Evolutionary conservation across 2,888 invertebrate genomes (phyloP), one percentile per base, ranked within the genome.

Genomic region (Tinea pellionella): DNA sequence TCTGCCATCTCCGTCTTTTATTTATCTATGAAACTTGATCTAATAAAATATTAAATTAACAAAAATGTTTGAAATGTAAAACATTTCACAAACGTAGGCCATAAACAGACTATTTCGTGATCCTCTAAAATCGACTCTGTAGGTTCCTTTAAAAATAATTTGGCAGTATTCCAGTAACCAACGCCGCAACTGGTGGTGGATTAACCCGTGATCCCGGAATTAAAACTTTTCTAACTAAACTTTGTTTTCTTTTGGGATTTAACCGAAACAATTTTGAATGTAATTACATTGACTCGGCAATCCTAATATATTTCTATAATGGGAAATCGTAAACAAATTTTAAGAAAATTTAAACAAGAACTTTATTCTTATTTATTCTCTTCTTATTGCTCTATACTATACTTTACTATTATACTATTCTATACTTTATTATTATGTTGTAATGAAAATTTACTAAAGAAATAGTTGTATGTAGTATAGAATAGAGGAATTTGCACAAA

Each of bases 91-190:
- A 37, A 37, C 37, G 16, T 47, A 47, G 47, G 13, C 8, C 16
- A 47, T 47, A 16, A 13, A 16, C 47, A 47, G 47, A 47, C 47
- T 53, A 24, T 53, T 53, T 53, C 53, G 56, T 56, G 73, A 74
- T 74, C 71, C 70, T 67, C 67, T 69, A 65, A 72, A 81, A 80
- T 76, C 73, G 75, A 74, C 69, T 70, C 69, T 71, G 77, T 77
- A 71, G 69, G 69, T 65, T 81, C 76, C 77, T 83, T 83, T 81
- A 72, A 77, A 83, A 84, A 84, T 84, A 80, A 84, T 83, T 83
- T 85, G 85, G 85, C 75, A 61, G 63, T 61, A 62, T 60, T 81
- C 85, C 86, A 86, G 72, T 68, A 64, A 64, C 67, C 67, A 67
- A 67, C 67, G 57, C 78, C 67, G 82, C 84, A 84, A 85, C 84